Conservation (phyloP, 2,113 vertebrate genomes). For the Lepus americanus region DNA sequence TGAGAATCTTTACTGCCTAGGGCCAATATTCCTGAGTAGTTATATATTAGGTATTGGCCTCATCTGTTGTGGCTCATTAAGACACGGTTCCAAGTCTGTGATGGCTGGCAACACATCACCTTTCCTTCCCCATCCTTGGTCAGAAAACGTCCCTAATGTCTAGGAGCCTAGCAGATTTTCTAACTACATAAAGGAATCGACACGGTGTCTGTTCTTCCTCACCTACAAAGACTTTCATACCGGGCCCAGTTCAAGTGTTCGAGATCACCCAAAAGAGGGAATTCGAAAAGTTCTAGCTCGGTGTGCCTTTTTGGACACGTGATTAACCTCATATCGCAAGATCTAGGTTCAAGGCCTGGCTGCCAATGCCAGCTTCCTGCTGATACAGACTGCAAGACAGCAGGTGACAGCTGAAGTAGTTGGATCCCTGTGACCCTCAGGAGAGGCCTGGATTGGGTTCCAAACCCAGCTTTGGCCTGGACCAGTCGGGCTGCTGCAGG, state of each 20-base stretch:
- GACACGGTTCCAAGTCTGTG: not conserved
- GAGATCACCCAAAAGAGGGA: not conserved
- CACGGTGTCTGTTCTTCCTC: not conserved
- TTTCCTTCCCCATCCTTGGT: not conserved
- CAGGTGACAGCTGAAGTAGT: too few relatives aligned
- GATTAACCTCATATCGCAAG: too few relatives aligned
- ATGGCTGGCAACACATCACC: not conserved
- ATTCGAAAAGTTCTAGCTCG: not conserved
- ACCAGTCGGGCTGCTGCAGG: too few relatives aligned
- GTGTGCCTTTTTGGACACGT: too few relatives aligned
- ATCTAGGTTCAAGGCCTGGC: too few relatives aligned
- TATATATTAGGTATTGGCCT: not conserved
- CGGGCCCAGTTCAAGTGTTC: not conserved
- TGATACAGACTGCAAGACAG: too few relatives aligned
- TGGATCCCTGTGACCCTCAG: too few relatives aligned
- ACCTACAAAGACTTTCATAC: not conserved
- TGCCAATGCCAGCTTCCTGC: too few relatives aligned
- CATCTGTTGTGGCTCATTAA: not conserved
- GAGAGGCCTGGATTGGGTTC: too few relatives aligned
- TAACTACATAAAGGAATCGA: not conserved
- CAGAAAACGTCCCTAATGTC: constrained; percentile 24
- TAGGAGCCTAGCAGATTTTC: not conserved
- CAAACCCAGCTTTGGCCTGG: too few relatives aligned
- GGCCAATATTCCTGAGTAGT: not conserved
- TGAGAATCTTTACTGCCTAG: not conserved